Conservation (phyloP, 2,888 invertebrate genomes). For the Nymphalis polychloros region DNA sequence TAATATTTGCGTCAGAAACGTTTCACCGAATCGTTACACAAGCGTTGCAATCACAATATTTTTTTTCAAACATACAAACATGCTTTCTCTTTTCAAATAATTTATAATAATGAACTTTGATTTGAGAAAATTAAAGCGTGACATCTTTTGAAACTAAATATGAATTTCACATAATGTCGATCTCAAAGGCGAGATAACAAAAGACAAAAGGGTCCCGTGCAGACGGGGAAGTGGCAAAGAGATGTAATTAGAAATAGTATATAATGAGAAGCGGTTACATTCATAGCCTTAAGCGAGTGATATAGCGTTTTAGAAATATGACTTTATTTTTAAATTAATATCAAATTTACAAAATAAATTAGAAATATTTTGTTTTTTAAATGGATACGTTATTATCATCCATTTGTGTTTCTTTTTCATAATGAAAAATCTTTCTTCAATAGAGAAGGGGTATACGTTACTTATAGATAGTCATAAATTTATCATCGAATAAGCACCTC, state of each 20-base stretch:
- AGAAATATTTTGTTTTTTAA: too few relatives aligned
- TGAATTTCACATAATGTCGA: conserved; percentile 29
- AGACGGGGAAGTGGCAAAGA: conserved; percentile 27
- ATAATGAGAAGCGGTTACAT: conserved; percentile 8
- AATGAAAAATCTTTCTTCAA: too few relatives aligned
- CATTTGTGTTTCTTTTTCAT: too few relatives aligned
- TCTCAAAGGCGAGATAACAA: conserved; percentile 27
- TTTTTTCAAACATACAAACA: too few relatives aligned
- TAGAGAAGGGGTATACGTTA: too few relatives aligned
- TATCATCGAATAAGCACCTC: too few relatives aligned
- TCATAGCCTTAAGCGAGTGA: conserved; percentile 16
- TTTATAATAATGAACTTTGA: background rate
- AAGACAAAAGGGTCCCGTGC: conserved; percentile 33
- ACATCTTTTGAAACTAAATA: conserved; percentile 9
- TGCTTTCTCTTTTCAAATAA: too few relatives aligned
- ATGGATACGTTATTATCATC: too few relatives aligned
- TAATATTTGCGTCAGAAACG: too few relatives aligned
- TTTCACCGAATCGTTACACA: too few relatives aligned
- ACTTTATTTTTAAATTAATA: background rate
- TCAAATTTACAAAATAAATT: background rate
- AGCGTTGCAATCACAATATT: too few relatives aligned
- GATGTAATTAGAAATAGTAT: conserved; percentile 41
- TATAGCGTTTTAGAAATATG: background rate
- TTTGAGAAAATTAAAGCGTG: background rate
- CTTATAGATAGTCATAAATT: too few relatives aligned